phyloP scores from a whole-genome alignment of 1,140 invertebrate genomes.

The Camponotus floridanus region DNA sequence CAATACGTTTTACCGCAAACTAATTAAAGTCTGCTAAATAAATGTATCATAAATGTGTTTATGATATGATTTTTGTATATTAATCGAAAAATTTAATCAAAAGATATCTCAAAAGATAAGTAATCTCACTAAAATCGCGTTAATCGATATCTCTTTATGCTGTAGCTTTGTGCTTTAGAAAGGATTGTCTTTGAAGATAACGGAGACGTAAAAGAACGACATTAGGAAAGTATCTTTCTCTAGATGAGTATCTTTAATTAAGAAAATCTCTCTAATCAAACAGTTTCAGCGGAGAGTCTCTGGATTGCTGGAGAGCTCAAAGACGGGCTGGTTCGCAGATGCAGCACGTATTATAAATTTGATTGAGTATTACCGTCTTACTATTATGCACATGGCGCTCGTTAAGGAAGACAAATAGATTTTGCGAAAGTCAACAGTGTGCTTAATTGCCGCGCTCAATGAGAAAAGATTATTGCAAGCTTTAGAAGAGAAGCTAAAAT shows the following conservation, averaged over 20 bases:
- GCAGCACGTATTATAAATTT: slow-evolving; percentile 13
- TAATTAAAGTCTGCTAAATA: background rate
- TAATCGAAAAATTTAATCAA: slow-evolving; percentile 34
- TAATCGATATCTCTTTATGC: slow-evolving; percentile 38
- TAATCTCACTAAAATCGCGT: background rate
- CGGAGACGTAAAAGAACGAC: slow-evolving; percentile 34
- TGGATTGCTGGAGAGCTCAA: slow-evolving; percentile 5
- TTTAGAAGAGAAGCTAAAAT: background rate
- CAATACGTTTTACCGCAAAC: background rate
- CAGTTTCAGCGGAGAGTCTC: slow-evolving; percentile 48
- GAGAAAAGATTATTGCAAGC: background rate
- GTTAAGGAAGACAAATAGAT: slow-evolving; percentile 50
- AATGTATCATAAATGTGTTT: background rate
- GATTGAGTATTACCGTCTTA: slow-evolving; percentile 1
- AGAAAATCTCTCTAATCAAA: slow-evolving; percentile 62
- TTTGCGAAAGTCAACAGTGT: slow-evolving; percentile 27
- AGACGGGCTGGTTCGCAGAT: slow-evolving; percentile 26
- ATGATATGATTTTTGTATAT: slow-evolving; percentile 9
- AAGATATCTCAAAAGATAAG: slow-evolving; percentile 33
- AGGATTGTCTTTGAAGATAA: slow-evolving; percentile 38
- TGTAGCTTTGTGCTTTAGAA: background rate
- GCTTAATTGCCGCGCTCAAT: slow-evolving; percentile 14
- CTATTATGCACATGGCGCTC: slow-evolving; percentile 24
- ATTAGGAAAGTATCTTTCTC: too few species aligned
- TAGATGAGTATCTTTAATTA: slow-evolving; percentile 66